Percentiles rank a stretch among this genome's conserved stretches.
phyloP scores from a whole-genome alignment of 2,888 invertebrate species.

The Trichopria drosophilae region DNA sequence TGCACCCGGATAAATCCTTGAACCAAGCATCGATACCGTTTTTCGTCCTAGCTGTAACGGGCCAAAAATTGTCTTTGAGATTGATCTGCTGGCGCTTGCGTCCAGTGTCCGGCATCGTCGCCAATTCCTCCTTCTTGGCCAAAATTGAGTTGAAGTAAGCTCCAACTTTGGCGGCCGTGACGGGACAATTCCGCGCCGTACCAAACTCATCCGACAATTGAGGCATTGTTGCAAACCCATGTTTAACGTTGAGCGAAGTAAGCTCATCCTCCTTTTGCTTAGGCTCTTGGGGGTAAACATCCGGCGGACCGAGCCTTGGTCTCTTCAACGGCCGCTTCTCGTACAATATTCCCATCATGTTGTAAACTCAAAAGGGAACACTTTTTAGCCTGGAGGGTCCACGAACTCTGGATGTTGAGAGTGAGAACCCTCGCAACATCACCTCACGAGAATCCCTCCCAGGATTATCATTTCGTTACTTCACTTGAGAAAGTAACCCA shows the following conservation, averaged over 20 bases:
- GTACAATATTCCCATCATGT: conserved; percentile 82
- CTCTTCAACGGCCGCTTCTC: conserved; percentile 93
- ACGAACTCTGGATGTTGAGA: no score
- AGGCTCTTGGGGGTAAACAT: conserved; percentile 96
- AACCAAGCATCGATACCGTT: conserved; percentile 92
- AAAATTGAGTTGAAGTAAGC: conserved; percentile 89
- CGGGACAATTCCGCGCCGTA: conserved; percentile 85
- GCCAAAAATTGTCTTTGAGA: conserved; percentile 96
- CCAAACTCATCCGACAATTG: conserved; percentile 93
- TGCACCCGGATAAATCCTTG: conserved; percentile 90
- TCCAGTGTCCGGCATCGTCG: conserved; percentile 88
- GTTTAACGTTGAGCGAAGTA: conserved; percentile 90
- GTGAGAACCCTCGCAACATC: no score
- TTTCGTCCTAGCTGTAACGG: conserved; percentile 86
- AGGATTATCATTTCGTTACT: no score
- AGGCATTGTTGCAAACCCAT: conserved; percentile 88
- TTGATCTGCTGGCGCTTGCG: conserved; percentile 90
- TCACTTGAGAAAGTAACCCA: no score
- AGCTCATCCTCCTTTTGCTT: conserved; percentile 97
- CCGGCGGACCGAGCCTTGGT: conserved; percentile 91
- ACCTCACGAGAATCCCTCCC: no score
- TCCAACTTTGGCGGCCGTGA: conserved; percentile 85
- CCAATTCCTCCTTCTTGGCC: conserved; percentile 88
- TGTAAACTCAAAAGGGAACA: no score
- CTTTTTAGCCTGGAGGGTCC: no score